phyloP scores from a whole-genome alignment of 2,797 vertebrate species.

The Protonibea diacanthus region DNA sequence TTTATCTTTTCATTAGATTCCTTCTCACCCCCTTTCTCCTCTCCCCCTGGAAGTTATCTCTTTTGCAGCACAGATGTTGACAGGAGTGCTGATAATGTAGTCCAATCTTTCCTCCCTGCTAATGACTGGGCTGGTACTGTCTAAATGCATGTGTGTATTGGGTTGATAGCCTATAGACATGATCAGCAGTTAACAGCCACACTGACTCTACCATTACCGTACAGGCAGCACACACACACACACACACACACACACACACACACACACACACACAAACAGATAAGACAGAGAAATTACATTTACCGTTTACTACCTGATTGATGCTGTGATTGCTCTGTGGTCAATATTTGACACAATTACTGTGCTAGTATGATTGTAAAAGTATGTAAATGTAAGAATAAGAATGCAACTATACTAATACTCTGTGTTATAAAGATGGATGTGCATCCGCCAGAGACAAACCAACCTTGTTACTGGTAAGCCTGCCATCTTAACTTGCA shows the following conservation, averaged over 20 bases:
- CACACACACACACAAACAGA: constrained; percentile 23
- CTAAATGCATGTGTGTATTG: constrained; percentile 13
- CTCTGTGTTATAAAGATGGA: not conserved
- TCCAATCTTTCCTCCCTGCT: constrained; percentile 53
- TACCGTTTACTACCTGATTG: constrained; percentile 54
- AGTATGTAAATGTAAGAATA: constrained; percentile 48
- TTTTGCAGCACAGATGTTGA: constrained; percentile 46
- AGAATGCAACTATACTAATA: not conserved
- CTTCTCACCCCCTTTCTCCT: constrained; percentile 1
- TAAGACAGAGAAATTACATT: constrained; percentile 47
- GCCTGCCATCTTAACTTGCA: not conserved
- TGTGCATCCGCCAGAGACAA: not conserved
- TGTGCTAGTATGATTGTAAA: constrained; percentile 41
- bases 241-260: constrained; percentile 9
- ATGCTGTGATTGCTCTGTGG: constrained; percentile 58
- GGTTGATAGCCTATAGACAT: constrained; percentile 41
- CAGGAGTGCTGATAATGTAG: constrained; percentile 60
- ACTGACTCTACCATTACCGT: constrained; percentile 35
- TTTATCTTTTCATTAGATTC: constrained; percentile 23
- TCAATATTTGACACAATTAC: constrained; percentile 71
- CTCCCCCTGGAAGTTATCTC: constrained; percentile 30
- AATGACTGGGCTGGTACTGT: constrained; percentile 47
- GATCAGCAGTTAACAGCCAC: constrained; percentile 48
- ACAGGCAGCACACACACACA: constrained; percentile 1
- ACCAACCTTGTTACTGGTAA: not conserved